These are phyloP conservation scores for Apeltes quadracus DNA, from an alignment of 2,113 vertebrate species.

Conservation along the genomic window DNA sequence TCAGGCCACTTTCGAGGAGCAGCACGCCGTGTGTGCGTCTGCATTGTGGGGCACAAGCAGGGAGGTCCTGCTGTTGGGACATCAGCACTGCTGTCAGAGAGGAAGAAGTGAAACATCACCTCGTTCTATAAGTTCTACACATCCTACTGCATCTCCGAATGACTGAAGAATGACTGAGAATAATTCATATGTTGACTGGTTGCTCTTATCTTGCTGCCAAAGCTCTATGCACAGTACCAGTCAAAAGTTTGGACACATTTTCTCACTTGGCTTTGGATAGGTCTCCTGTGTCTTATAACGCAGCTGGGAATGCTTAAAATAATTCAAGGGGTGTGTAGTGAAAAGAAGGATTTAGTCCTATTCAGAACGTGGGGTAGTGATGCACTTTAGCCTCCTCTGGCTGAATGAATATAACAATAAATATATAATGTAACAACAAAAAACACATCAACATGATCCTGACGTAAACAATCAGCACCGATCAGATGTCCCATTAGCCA, in stretches of 20 bases:
- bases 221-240: background rate
- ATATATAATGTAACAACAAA: too few species aligned
- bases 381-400: background rate
- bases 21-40: constrained; percentile 12
- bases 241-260: too few species aligned
- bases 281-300: background rate
- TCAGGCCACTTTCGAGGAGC: constrained; percentile 8
- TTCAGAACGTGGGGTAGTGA: background rate
- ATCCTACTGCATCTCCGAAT: background rate
- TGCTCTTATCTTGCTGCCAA: background rate
- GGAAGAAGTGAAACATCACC: background rate
- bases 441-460: background rate
- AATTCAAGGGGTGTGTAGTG: too few species aligned
- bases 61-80: background rate
- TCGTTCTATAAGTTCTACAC: background rate
- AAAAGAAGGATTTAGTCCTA: background rate
- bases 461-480: background rate
- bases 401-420: background rate
- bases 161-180: background rate
- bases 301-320: background rate
- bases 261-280: background rate
- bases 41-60: background rate
- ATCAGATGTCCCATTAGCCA: too few species aligned
- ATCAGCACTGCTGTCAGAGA: background rate
- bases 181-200: background rate